Base-by-base conservation (phyloP, 2,113 vertebrate species). In the Cinclus cinclus region DNA sequence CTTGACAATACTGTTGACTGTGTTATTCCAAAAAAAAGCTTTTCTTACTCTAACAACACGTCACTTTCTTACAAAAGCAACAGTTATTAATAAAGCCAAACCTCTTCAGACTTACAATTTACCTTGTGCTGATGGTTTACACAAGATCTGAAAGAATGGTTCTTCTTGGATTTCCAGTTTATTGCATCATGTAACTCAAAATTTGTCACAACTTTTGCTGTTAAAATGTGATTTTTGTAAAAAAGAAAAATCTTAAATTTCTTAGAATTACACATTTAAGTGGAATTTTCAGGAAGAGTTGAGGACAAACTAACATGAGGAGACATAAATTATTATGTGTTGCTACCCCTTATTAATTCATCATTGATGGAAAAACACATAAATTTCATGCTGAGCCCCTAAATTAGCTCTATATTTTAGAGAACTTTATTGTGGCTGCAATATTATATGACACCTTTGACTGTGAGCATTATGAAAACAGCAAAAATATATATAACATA, bases 361-460 rank as follows among this genome's bases (percentile, higher is more conserved):
- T 58, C 42, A 92, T 31, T 75, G 50, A 89, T 75, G 13, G 49
- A 82, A 96, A 95, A 83, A 27, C 41, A 35, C 37, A 85, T 83
- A 64, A 77, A 65, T 58, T 42, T 55, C 84, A 92, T 73, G 35
- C 63, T 86, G 69, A 89, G 65, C 53, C 96, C 80, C 93, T 96
- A 96, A 95, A 95, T 96, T 95, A 94, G 15, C 9, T 86, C 53
- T 96, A 50, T 90, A 94, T 83, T 89, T 92, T 95, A 56, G 62
- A 37, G 23, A 63, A 60, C 11, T 91, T 91, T 94, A 77, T 49
- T 73, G 89, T 97, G 41, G 35, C 25, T 93, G 87, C 56, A 74
- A 20, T 71, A 82, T 28, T 53, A 37, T 17, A 74, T 62, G 47
- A 30, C 50, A 73, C 77, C 46, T 81, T 58, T 58, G 65, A 70